phyloP scores from a whole-genome alignment of 2,797 vertebrate genomes.

The Diplodus puntazzo region DNA sequence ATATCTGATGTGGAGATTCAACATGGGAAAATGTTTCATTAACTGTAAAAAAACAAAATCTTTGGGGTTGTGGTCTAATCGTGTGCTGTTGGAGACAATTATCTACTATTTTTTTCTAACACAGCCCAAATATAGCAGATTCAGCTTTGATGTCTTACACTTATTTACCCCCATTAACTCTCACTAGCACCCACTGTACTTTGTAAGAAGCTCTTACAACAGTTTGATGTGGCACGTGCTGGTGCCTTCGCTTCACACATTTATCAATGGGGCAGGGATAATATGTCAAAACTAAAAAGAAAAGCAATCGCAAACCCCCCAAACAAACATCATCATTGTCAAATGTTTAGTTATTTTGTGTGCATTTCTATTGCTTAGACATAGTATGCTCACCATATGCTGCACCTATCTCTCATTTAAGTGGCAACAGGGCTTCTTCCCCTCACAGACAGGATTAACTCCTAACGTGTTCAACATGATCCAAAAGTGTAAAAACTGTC shows the following conservation, averaged over 20 bases:
- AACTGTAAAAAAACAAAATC: background rate
- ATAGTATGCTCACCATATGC: background rate
- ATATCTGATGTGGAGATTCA: slow-evolving; percentile 25
- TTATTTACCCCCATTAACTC: background rate
- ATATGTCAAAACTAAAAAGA: background rate
- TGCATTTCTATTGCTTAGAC: background rate
- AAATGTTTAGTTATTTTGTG: background rate
- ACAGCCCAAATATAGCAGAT: slow-evolving; percentile 9
- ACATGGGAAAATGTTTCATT: background rate
- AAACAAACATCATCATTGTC: background rate
- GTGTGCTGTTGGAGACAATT: slow-evolving; percentile 7
- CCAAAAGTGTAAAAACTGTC: slow-evolving; percentile 96
- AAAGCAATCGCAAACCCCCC: background rate
- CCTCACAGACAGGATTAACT: slow-evolving; percentile 91
- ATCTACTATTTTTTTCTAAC: background rate
- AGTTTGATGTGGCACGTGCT: background rate
- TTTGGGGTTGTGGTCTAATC: background rate
- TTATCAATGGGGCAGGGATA: background rate
- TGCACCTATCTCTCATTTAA: slow-evolving; percentile 41
- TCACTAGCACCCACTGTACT: background rate
- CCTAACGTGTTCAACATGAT: slow-evolving; percentile 94
- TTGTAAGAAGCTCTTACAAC: slow-evolving; percentile 2
- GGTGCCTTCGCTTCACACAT: background rate
- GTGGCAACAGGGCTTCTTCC: slow-evolving; percentile 80
- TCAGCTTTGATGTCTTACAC: background rate